These are phyloP conservation scores for Mesocricetus auratus DNA, from an alignment of 2,113 vertebrate genomes.

Conservation along the genomic window DNA sequence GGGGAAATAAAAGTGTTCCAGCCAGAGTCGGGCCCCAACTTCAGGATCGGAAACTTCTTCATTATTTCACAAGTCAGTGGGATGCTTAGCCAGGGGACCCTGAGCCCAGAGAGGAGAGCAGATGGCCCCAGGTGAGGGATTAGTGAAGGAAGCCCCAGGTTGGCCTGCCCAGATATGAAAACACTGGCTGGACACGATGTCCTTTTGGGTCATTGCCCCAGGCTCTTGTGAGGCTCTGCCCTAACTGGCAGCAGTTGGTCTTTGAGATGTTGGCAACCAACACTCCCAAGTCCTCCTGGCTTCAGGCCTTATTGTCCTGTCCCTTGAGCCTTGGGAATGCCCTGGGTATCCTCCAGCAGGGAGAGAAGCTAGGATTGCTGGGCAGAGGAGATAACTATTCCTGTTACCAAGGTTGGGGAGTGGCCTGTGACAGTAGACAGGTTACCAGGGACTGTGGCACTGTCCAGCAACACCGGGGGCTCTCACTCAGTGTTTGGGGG, in stretches of 20 bases:
- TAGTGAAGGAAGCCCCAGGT: not conserved
- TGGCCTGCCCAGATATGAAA: rapidly evolving
- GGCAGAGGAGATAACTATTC: not conserved
- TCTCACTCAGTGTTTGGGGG: not conserved
- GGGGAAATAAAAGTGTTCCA: no score
- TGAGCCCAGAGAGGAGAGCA: not conserved
- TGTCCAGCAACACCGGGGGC: not conserved
- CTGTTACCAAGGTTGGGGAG: not conserved
- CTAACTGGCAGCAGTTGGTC: not conserved
- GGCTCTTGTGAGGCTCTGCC: not conserved
- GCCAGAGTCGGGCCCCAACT: not conserved
- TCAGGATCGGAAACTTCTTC: not conserved
- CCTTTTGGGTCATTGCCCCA: not conserved
- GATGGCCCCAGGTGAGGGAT: not conserved
- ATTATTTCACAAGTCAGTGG: not conserved
- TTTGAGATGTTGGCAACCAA: not conserved
- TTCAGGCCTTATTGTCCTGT: not conserved
- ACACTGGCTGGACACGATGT: rapidly evolving
- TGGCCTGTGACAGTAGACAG: no score
- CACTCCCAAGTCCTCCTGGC: not conserved
- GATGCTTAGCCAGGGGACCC: not conserved
- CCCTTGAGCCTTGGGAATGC: not conserved
- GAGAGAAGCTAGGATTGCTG: not conserved
- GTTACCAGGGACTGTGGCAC: not conserved
- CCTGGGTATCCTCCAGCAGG: not conserved